Percentiles rank a stretch among this genome's conserved stretches.
These are phyloP conservation scores for Lobophora halterata DNA, from an alignment of 2,888 invertebrate genomes.

Conservation along the genomic window DNA sequence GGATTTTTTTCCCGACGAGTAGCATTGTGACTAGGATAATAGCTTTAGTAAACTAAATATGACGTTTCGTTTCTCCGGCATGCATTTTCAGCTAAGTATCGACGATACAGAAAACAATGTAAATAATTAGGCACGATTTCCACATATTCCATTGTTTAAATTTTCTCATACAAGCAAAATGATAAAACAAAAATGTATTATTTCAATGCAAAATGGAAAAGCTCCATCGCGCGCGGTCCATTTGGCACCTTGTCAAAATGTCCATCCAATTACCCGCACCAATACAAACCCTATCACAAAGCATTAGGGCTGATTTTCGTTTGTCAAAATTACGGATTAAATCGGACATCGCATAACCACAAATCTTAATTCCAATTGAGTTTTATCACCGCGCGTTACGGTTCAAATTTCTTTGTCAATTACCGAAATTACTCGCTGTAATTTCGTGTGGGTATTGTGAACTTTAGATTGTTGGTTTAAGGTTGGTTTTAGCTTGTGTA, in stretches of 20 bases:
- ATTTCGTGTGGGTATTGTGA: background rate
- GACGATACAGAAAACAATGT: no score
- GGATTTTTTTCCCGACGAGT: background rate
- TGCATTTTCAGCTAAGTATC: no score
- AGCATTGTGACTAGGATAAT: no score
- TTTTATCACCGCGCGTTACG: slow-evolving; percentile 21
- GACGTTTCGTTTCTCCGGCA: no score
- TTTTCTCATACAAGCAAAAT: slow-evolving; percentile 9
- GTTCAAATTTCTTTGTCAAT: slow-evolving; percentile 30
- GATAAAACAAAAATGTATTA: slow-evolving; percentile 24
- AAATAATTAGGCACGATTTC: no score
- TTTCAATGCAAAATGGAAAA: slow-evolving; percentile 30
- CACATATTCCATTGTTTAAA: slow-evolving; percentile 4
- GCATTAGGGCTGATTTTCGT: slow-evolving; percentile 15
- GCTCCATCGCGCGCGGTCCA: slow-evolving; percentile 27
- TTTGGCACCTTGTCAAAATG: slow-evolving; percentile 32
- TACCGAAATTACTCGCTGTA: slow-evolving; percentile 9
- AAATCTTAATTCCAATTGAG: slow-evolving; percentile 27
- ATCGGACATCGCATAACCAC: slow-evolving; percentile 23
- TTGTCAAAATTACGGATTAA: slow-evolving; percentile 13
- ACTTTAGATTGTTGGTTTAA: background rate
- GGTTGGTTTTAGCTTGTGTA: slow-evolving; percentile 1
- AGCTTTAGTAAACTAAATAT: no score
- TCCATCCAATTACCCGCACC: slow-evolving; percentile 11
- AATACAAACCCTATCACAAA: slow-evolving; percentile 13